Evolutionary conservation across 1,140 invertebrate species (phyloP), one percentile per base, ranked within the genome.

Genomic region (Ceratoteleas bidentatus): DNA sequence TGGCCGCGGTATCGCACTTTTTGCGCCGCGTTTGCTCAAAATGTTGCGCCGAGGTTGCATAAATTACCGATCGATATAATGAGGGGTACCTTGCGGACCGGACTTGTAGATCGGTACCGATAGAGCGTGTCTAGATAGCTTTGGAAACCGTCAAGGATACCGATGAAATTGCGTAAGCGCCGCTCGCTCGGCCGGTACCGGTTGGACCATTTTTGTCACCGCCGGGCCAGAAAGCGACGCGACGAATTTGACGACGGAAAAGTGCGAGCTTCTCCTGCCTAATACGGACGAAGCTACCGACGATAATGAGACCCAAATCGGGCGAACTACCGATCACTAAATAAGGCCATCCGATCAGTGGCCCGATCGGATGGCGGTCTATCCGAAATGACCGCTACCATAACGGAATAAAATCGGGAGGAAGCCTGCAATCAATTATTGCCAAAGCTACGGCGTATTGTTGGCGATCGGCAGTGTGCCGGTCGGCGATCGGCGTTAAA

Each of bases 331-430:
- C 58, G 49, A 45, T 11, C 34, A 52, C 62, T 56, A 61, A 76
- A 68, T 62, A 68, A n/a, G 50, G 56, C 9, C 33, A 40, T 14
- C 61, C 9, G 40, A 40, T 14, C 61, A 38, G n/a, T 68, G 64
- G 58, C 60, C 75, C 58, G 53, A 78, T 69, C 74, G 52, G 16
- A 77, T 50, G 64, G 56, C 64, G 40, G 40, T 15, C 15, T 69
- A 77, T 64, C 74, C 74, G n/a, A 78, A 70, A 78, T 78, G 70
- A 78, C 75, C 58, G 65, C 66, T 52, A 36, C 60, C 33, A 36
- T 73, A 79, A 79, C 69, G 76, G 68, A 47, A 16, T 8, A 54
- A 61, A 68, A 73, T 60, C 2, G 9, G 8, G 16, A 61, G 5
- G 36, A 58, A n/a, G 16, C 14, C 4, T n/a, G 47, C 60, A 52